phyloP scores from a whole-genome alignment of 1,140 invertebrate species.

The Rhyacophila brunnea region DNA sequence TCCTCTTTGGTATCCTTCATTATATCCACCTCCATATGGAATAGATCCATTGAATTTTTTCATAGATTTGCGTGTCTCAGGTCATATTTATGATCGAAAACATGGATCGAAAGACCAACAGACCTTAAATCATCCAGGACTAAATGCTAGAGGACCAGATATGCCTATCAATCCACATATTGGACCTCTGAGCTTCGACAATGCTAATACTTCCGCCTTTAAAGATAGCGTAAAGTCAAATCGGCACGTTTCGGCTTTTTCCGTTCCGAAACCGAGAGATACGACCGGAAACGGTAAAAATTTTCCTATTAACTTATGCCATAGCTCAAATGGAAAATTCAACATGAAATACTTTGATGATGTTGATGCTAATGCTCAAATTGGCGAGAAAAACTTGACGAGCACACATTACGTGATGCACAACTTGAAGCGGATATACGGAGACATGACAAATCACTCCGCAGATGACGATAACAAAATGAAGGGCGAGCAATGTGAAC shows the following conservation, averaged over 20 bases:
- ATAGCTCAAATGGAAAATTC: constrained; percentile 26
- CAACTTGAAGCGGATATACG: constrained; percentile 55
- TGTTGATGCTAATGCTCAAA: constrained; percentile 19
- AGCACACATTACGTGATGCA: constrained; percentile 57
- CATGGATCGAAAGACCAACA: constrained; percentile 45
- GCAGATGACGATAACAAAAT: constrained; percentile 34
- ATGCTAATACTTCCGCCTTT: constrained; percentile 26
- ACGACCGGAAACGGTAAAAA: constrained; percentile 5
- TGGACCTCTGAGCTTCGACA: constrained; percentile 28
- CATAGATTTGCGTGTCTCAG: constrained; percentile 75
- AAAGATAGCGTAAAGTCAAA: constrained; percentile 46
- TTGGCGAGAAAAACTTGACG: constrained; percentile 37
- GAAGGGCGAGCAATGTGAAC: constrained; percentile 41
- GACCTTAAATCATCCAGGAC: constrained; percentile 31
- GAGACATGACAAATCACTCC: constrained; percentile 42
- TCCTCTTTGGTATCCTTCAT: constrained; percentile 71
- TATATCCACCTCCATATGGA: constrained; percentile 71
- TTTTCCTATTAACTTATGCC: constrained; percentile 24
- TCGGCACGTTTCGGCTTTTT: constrained; percentile 64
- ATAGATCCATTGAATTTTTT: constrained; percentile 80
- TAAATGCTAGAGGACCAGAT: constrained; percentile 17
- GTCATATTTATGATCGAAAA: constrained; percentile 76
- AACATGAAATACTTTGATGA: constrained; percentile 33
- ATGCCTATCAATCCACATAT: constrained; percentile 38
- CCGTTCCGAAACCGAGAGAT: constrained; percentile 55